A percentile compares a stretch with the other conserved stretches of the same genome.
Conservation (phyloP, 1,140 invertebrate genomes). For the Orchesella cincta region DNA sequence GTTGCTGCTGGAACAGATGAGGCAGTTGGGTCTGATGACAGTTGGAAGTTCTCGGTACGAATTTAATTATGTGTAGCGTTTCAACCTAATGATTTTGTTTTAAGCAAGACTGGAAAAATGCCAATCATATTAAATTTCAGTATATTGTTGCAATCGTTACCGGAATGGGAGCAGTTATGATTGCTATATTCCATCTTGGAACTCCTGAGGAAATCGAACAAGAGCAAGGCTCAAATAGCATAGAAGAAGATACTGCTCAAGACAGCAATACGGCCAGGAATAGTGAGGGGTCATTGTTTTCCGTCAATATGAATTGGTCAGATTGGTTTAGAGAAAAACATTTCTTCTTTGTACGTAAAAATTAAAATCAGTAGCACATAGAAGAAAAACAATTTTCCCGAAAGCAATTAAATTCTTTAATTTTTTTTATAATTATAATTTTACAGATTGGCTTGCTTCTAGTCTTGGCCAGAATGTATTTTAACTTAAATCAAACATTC, state of each 20-base stretch:
- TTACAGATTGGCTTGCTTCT: conserved; percentile 32
- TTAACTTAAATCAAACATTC: conserved; percentile 32
- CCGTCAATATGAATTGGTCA: conserved; percentile 19
- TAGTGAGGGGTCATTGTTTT: not conserved
- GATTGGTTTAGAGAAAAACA: conserved; percentile 32
- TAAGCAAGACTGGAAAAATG: too few species aligned
- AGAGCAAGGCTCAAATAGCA: not conserved
- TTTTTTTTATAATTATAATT: not conserved
- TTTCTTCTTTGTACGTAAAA: conserved; percentile 17
- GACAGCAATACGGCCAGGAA: not conserved
- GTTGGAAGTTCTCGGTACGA: conserved; percentile 17
- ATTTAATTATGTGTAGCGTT: not conserved
- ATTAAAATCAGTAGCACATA: not conserved
- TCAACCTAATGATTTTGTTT: too few species aligned
- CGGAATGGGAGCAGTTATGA: not conserved
- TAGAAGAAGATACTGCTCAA: not conserved
- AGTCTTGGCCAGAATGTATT: conserved; percentile 23
- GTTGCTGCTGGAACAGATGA: not conserved
- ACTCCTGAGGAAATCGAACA: conserved; percentile 17
- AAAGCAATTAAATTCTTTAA: not conserved
- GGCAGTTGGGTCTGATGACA: not conserved
- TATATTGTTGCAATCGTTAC: not conserved
- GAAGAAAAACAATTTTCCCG: not conserved
- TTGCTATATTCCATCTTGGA: not conserved
- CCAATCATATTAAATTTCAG: not conserved